These are phyloP conservation scores for Adelognathus sp. DNA, from an alignment of 2,888 invertebrate species.

Conservation along the genomic window DNA sequence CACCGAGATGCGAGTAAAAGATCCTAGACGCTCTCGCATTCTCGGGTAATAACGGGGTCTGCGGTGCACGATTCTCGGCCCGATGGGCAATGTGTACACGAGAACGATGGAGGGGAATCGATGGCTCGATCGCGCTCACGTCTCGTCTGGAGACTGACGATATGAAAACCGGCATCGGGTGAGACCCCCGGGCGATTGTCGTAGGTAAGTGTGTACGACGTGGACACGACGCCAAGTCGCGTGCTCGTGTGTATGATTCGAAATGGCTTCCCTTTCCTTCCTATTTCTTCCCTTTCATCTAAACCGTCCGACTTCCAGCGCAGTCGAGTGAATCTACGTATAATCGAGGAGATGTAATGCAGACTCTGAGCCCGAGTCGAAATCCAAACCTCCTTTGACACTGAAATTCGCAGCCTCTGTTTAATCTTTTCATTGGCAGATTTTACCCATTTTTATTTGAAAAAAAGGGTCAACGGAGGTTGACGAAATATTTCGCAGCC, in stretches of 20 bases:
- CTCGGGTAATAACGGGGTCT: conserved; percentile 74
- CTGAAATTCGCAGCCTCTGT: too few relatives aligned
- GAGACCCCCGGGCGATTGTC: conserved; percentile 75
- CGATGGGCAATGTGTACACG: conserved; percentile 18
- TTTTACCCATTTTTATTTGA: too few relatives aligned
- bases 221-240: conserved; percentile 31
- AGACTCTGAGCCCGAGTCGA: too few relatives aligned
- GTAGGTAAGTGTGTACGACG: conserved; percentile 75
- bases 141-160: conserved; percentile 5
- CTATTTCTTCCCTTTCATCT: conserved; percentile 9
- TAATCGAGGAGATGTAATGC: background rate
- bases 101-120: conserved; percentile 40
- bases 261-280: conserved; percentile 15
- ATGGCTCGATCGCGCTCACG: conserved; percentile 62
- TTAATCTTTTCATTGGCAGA: too few relatives aligned
- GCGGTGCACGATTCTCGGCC: conserved; percentile 24
- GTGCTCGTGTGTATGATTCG: conserved; percentile 44
- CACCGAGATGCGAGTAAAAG: conserved; percentile 24
- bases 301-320: background rate
- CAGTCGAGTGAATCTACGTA: background rate
- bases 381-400: too few relatives aligned
- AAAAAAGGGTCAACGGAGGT: too few relatives aligned
- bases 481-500: too few relatives aligned
- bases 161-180: conserved; percentile 62
- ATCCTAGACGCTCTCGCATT: conserved; percentile 67